Conservation (phyloP, 37 sponge, comb jelly and placozoan species). For the Haliclona indistincta region DNA sequence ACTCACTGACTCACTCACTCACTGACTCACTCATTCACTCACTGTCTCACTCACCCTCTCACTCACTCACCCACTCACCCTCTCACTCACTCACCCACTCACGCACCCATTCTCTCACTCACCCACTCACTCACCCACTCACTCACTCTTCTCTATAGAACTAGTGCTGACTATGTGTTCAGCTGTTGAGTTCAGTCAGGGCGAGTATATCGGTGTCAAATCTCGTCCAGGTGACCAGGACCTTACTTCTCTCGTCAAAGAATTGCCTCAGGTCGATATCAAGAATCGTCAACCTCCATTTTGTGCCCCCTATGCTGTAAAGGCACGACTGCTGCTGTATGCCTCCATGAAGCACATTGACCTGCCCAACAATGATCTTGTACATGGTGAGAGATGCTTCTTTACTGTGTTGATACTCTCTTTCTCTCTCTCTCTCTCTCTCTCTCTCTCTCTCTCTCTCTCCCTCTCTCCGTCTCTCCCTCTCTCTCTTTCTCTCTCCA, state of each 20-base stretch:
- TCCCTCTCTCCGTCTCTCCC: too few species aligned
- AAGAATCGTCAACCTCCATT: constrained; percentile 62
- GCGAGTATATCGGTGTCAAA: constrained; percentile 3
- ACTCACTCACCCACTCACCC: too few species aligned
- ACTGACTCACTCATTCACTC: too few species aligned
- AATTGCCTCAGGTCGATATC: constrained; percentile 46
- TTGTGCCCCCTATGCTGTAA: constrained; percentile 50
- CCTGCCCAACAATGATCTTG: constrained; percentile 18
- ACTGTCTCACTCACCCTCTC: too few species aligned
- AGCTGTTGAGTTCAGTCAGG: constrained; percentile 59
- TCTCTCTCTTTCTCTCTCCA: background rate
- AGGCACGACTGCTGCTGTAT: constrained; percentile 72
- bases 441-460: background rate
- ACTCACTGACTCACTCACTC: too few species aligned
- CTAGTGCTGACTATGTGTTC: constrained; percentile 37
- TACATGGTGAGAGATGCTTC: constrained; percentile 37
- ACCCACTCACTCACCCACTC: too few species aligned
- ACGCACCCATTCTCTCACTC: too few species aligned
- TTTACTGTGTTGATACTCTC: too few species aligned
- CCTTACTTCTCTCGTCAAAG: background rate
- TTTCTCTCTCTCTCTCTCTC: background rate
- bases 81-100: too few species aligned
- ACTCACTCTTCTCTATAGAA: constrained; percentile 9
- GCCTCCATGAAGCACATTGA: constrained; percentile 65
- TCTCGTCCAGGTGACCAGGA: constrained; percentile 8